Conservation (phyloP, 2,888 invertebrate species). For the Punctoribates punctum region DNA sequence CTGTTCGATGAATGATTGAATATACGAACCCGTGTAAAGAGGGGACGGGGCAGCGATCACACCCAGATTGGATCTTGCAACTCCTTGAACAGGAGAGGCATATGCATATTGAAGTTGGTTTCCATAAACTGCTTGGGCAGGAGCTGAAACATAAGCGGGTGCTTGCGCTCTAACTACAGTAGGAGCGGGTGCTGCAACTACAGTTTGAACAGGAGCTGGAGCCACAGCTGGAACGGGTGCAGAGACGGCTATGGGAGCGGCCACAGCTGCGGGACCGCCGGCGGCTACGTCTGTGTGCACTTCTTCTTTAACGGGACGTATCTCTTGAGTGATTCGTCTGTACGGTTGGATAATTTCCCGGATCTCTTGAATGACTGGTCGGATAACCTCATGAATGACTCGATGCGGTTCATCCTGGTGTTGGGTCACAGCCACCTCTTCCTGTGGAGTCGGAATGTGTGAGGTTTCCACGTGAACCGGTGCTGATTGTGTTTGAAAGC, state of each 20-base stretch:
- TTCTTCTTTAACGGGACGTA: neutral
- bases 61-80: no score
- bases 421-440: neutral
- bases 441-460: neutral
- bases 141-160: no score
- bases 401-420: neutral
- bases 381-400: neutral
- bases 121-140: no score
- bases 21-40: no score
- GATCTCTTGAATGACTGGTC: neutral
- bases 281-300: neutral
- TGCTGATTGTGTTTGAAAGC: neutral
- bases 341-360: slow-evolving; percentile 4
- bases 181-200: no score
- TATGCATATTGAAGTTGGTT: no score
- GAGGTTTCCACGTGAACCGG: neutral
- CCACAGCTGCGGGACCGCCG: neutral
- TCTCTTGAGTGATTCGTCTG: neutral
- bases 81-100: no score
- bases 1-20: no score
- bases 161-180: no score
- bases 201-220: neutral
- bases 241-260: neutral
- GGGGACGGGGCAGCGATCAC: no score
- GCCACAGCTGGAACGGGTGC: neutral